Percentiles rank a stretch among this genome's conserved stretches.
These are phyloP conservation scores for Dicerorhinus sumatrensis DNA, from an alignment of 2,113 vertebrate genomes.

Conservation along the genomic window DNA sequence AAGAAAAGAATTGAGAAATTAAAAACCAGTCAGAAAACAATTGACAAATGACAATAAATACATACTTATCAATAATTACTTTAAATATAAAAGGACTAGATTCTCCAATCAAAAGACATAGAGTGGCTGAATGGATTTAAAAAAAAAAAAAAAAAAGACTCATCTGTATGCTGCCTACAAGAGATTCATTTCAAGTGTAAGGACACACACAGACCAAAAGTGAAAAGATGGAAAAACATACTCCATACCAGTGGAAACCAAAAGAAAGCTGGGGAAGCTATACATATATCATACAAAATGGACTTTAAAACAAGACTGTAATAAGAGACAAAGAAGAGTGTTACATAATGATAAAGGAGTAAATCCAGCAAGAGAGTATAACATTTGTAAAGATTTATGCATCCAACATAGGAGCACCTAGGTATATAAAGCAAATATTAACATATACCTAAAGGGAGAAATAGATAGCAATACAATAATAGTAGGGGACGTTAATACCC, in stretches of 20 bases:
- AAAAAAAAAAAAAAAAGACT: neutral
- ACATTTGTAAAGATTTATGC: neutral
- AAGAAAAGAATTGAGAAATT: neutral
- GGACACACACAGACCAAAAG: neutral
- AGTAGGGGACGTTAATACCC: neutral
- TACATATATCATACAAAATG: neutral
- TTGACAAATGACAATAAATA: neutral
- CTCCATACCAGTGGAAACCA: neutral
- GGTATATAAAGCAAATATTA: neutral
- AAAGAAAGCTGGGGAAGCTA: neutral
- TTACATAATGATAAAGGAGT: neutral
- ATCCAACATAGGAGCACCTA: neutral
- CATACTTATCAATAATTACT: neutral
- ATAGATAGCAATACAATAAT: neutral
- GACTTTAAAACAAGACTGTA: neutral
- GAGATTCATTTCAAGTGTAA: neutral
- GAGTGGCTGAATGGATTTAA: neutral
- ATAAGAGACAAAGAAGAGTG: neutral
- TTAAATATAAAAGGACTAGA: neutral
- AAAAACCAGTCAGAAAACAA: neutral
- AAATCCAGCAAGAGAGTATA: neutral
- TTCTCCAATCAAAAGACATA: neutral
- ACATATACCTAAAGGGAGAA: neutral
- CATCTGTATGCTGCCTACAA: neutral
- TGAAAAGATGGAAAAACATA: neutral